phyloP scores from a whole-genome alignment of 2,113 vertebrate genomes.

The Eudyptes chrysolophus region DNA sequence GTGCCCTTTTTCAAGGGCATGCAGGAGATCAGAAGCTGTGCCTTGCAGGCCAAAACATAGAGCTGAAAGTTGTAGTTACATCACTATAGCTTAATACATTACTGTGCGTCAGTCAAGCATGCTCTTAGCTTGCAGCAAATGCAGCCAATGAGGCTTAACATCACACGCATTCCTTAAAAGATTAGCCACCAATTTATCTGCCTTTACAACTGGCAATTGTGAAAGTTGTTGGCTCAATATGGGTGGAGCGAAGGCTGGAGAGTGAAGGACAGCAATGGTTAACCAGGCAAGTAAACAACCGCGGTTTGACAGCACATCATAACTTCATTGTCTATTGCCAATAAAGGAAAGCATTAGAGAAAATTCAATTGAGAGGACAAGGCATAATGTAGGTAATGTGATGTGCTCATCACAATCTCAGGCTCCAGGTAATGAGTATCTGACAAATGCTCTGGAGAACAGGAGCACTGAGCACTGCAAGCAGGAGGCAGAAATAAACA shows the following conservation, averaged over 20 bases:
- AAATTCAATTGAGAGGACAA: slow-evolving; percentile 37
- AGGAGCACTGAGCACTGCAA: background rate
- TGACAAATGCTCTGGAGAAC: slow-evolving; percentile 31
- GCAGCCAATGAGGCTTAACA: background rate
- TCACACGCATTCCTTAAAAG: background rate
- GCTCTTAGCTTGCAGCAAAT: background rate
- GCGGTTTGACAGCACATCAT: slow-evolving; percentile 47
- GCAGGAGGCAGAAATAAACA: background rate
- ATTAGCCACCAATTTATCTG: background rate
- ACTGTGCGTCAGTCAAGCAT: background rate
- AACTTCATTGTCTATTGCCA: slow-evolving; percentile 52
- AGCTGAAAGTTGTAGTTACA: background rate
- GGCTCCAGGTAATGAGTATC: background rate
- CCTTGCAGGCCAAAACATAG: background rate
- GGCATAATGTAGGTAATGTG: slow-evolving; percentile 9
- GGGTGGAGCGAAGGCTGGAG: background rate
- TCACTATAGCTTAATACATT: background rate
- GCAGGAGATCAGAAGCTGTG: background rate
- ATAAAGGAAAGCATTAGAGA: slow-evolving; percentile 47
- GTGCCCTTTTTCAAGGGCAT: background rate
- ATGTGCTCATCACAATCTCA: slow-evolving; percentile 33
- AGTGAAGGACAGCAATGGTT: background rate
- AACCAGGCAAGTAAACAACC: slow-evolving; percentile 42
- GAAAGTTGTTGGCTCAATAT: background rate
- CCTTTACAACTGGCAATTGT: background rate